These are phyloP conservation scores for Apantesis nais DNA, from an alignment of 2,888 invertebrate species.

Conservation along the genomic window DNA sequence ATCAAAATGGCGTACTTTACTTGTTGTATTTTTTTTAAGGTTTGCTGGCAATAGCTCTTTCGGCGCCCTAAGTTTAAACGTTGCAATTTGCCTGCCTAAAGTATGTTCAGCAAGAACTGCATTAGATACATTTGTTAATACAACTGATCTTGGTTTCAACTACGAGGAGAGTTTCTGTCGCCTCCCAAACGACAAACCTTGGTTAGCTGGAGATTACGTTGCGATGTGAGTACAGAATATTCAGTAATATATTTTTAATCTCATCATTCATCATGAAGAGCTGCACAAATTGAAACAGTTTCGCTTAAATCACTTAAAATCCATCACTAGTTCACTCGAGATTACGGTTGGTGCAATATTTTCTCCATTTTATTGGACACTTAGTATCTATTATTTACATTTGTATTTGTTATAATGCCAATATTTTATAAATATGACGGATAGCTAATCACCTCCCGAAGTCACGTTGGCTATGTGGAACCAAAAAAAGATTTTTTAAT, in stretches of 20 bases:
- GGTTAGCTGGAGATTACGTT: slow-evolving; percentile 70
- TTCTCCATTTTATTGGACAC: too few relatives aligned
- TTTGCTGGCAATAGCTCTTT: slow-evolving; percentile 18
- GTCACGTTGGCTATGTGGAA: too few relatives aligned
- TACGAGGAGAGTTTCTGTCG: slow-evolving; percentile 64
- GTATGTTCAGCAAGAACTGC: slow-evolving; percentile 63
- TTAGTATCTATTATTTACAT: too few relatives aligned
- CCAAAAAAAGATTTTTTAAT: too few relatives aligned
- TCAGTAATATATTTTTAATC: not conserved
- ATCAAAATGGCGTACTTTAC: too few relatives aligned
- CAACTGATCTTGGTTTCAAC: slow-evolving; percentile 45
- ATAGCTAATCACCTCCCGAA: too few relatives aligned
- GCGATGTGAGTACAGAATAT: slow-evolving; percentile 63
- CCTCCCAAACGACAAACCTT: slow-evolving; percentile 71
- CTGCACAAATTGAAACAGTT: not conserved
- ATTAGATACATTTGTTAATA: slow-evolving; percentile 51
- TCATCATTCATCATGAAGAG: not conserved
- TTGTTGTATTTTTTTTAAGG: too few relatives aligned
- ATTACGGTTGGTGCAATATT: too few relatives aligned
- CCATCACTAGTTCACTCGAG: not conserved
- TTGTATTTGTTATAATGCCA: too few relatives aligned
- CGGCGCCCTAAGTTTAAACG: slow-evolving; percentile 33
- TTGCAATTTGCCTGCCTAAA: slow-evolving; percentile 71
- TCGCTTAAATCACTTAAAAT: not conserved
- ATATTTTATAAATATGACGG: too few relatives aligned